Conservation (phyloP, 64 coral and sea anemone genomes). For the Hydrozoanthus tunicans region DNA sequence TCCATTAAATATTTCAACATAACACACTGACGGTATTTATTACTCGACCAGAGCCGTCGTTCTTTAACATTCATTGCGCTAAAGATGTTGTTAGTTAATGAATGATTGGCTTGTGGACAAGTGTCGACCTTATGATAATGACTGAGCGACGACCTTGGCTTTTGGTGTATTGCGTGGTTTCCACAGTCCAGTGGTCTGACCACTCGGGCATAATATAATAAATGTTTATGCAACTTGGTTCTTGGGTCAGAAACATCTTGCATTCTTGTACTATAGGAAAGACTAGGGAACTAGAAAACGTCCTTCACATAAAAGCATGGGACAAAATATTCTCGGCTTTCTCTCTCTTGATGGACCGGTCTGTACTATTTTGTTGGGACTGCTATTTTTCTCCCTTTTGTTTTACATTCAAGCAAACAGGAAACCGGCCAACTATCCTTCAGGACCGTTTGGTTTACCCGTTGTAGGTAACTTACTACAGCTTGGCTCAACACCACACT, state of each 20-base stretch:
- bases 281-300: background rate
- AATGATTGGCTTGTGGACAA: too few species aligned
- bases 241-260: slow-evolving; percentile 14
- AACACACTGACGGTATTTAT: too few species aligned
- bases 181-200: slow-evolving; percentile 2
- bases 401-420: slow-evolving; percentile 34
- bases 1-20: too few species aligned
- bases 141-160: slow-evolving; percentile 26
- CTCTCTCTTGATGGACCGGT: slow-evolving; percentile 8
- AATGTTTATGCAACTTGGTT: slow-evolving; percentile 1
- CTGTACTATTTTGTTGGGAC: slow-evolving; percentile 2
- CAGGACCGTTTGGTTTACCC: slow-evolving; percentile 75
- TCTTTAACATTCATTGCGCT: too few species aligned
- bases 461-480: slow-evolving; percentile 71
- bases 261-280: background rate
- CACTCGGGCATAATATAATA: background rate
- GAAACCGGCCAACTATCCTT: slow-evolving; percentile 46
- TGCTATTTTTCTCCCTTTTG: slow-evolving; percentile 17
- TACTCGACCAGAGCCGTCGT: too few species aligned
- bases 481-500: slow-evolving; percentile 67
- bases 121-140: too few species aligned
- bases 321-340: background rate
- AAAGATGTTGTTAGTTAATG: too few species aligned
- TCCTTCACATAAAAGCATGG: background rate
- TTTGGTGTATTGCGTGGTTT: background rate